Base-by-base conservation (phyloP, 2,888 invertebrate genomes). In the Clepsis dumicolana region DNA sequence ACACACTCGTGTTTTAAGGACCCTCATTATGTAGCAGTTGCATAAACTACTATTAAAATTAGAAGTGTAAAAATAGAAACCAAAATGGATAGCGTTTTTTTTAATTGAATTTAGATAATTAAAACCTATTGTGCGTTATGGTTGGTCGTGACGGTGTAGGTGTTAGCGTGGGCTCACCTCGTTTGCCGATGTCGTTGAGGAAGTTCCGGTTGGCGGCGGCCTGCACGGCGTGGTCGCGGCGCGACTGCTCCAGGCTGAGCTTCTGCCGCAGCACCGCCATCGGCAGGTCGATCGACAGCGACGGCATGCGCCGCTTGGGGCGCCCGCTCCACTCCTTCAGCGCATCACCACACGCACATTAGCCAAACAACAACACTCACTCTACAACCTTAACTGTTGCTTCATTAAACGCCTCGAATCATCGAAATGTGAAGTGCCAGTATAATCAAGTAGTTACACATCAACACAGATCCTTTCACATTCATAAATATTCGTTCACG, bases 281-380 rank as follows among this genome's bases (percentile, higher is more conserved):
- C 2, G 98, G 97, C 92, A 97, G 96, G 77, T 97, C 96, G 90
- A 98, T 97, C 80, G 98, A 98, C 77, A 98, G 93, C 38, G 96
- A 96, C 4, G 95, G 95, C 85, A 94, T 94, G 80, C 94, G 94
- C 70, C 95, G 92, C 87, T 95, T 95, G 78, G 86, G 87, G 72
- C 94, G 89, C 67, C 91, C 87, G 74, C 87, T 90, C 79, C 78
- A 82, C 66, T 75, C 86, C 91, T 91, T 91, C 79, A 74, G 75
- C 74, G 59, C 75, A 80, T 70, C 73, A 69, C 68, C 68, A 71
- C 69, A 73, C 57, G 70, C 61, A 44, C 35, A 72, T 71, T 72
- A 70, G 62, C 70, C 73, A 70, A 53, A 44, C 59, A 52, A 54
- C 62, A n/a, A n/a, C n/a, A n/a, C 57, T 64, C 64, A 48, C 44